Base-by-base conservation (phyloP, 2,888 invertebrate species). In the Scaptomyza reducta region DNA sequence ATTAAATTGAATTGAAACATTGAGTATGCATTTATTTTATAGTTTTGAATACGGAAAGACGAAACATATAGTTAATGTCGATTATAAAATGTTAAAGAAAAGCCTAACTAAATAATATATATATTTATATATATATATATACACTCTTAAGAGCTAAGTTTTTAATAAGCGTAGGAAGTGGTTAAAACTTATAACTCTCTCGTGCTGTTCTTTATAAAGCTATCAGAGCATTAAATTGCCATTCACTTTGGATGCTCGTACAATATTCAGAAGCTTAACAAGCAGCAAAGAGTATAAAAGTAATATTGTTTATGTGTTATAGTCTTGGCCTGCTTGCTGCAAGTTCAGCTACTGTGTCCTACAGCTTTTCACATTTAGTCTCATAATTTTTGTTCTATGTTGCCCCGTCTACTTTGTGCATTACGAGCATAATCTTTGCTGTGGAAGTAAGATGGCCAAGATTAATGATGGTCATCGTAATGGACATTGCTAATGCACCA, bases 391-490 rank as follows among this genome's bases (percentile, higher is more conserved):
- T 40, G 40, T 40, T 69, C 35, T 42, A 47, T 56, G 25, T 38
- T 14, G 27, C 46, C 49, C 9, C 45, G 35, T 35, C 69, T 50
- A 69, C 59, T 70, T 64, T 59, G 63, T 56, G 70, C 63, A 60
- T 65, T 71, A 70, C 70, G 61, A 64, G 54, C 60, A 70, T 60
- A 65, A 61, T 71, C 46, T 41, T 42, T 51, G 47, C 51, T 45
- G 33, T 10, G 46, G 4, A 40, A 6, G 40, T 47, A 59, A 49
- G 45, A 29, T 55, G 58, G n/a, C 40, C 58, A 74, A 78, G 81
- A 78, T 78, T 74, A 77, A 78, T 78, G 81, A 73, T 69, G 29
- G 57, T 53, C 61, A 25, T 27, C 44, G 22, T 46, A 14, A 38
- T 40, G 29, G 56, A 42, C 47, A 18, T 22, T 38, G 14, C 4